Base-by-base conservation (phyloP, 1,140 invertebrate genomes). In the Drosophila lini region DNA sequence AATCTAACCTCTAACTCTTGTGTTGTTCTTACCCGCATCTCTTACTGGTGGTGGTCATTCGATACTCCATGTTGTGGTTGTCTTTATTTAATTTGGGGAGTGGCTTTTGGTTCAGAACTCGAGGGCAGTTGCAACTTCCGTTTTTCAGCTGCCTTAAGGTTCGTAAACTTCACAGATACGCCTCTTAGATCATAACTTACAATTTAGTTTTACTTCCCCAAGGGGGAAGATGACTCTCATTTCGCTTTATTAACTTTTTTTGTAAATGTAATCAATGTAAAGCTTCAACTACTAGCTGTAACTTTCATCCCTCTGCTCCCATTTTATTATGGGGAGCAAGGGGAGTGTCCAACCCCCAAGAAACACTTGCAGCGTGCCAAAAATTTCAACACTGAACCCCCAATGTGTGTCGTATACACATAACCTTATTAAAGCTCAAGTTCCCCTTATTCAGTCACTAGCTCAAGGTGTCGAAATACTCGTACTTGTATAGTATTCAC, bases 11-110 rank as follows among this genome's bases (percentile, higher is more conserved):
- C 19, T 38, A 36, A 52, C 25, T 67, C 50, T 44, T 67, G 31
- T 71, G 52, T 59, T 71, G 50, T 48, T 42, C 55, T 59, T n/a
- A 25, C 50, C 48, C 48, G 63, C 67, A 70, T 68, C 63, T 48
- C 16, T 1, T 15, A 47, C 25, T 56, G 67, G 67, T 70, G 38
- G 16, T 69, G 48, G 67, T 57, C 67, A 67, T 41, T 19, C 25
- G 25, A 48, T 48, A 63, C 44, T 64, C 36, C 59, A 68, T 68
- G 34, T 50, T 50, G 59, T 63, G 59, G 44, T 38, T 68, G 38
- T 68, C 47, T 50, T 31, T 32, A 8, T 19, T 50, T n/a, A 38
- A 22, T 62, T 65, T 61, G 31, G 63, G 65, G 47, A 34, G 45
- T 41, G 47, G 65, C 40, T 28, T 40, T 63, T n/a, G 45, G 2